Evolutionary conservation across 2,113 vertebrate species (phyloP), one percentile per base, ranked within the genome.

Genomic region (Cyphomyrus plagiostoma): DNA sequence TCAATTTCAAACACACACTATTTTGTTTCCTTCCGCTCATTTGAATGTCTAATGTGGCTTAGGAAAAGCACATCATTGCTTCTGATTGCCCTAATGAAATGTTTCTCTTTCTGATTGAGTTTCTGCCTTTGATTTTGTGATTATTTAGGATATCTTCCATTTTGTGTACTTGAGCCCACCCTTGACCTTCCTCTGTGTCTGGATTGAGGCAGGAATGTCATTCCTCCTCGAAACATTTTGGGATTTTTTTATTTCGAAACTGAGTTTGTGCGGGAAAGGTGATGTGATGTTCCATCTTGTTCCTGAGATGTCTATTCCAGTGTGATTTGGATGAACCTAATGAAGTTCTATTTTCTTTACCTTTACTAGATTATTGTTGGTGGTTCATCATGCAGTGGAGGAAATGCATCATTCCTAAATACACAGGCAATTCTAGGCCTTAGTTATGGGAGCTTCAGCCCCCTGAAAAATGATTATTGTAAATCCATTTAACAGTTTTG

Each of bases 191-290:
- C 82, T 92, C 91, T 66, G 10, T 95, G 94, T 95, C 95, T 94
- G 93, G 90, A 86, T 90, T 91, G 90, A 85, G 91, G 92, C 94
- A 94, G 95, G 94, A 94, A 95, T 93, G 95, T 94, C 91, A 92
- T 93, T 92, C 93, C 94, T 93, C 92, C 95, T 92, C 77, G 92
- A 88, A 92, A 93, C 94, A 94, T 94, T 93, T 94, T 93, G 92
- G 93, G 93, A 93, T 93, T 94, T 92, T 94, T 91, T 91, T 35
- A 35, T 89, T 92, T 91, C 9, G 62, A 85, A 66, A 88, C 85
- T 82, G 77, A 13, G 77, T 46, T 84, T 26, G 58, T 35, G 10
- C 19, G 21, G 77, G 52, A 89, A 56, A 88, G 46, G 82, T 56
- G 49, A 35, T 19, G 8, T 39, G 49, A 86, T 35, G 50, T 17